Percentiles rank a stretch among this genome's conserved stretches.
Conservation (phyloP, 2,888 invertebrate genomes). For the Torymus auratus region DNA sequence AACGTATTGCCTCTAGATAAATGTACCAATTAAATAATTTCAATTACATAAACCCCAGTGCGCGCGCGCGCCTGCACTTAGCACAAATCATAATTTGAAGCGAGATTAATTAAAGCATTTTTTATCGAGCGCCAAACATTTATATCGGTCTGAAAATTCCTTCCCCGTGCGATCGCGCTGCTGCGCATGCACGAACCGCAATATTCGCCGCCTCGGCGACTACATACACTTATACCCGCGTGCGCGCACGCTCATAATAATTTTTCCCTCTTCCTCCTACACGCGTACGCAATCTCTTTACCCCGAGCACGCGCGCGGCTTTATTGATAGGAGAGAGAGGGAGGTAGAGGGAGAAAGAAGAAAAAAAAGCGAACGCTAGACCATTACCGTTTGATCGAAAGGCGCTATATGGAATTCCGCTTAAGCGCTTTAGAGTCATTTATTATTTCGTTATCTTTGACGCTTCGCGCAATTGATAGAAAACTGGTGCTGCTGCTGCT, state of each 20-base stretch:
- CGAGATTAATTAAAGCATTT: background rate
- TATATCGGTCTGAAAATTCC: constrained; percentile 1
- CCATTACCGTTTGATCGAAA: constrained; percentile 50
- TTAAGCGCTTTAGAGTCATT: constrained; percentile 51
- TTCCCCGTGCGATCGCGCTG: background rate
- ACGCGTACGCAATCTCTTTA: background rate
- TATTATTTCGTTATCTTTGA: constrained; percentile 55
- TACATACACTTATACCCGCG: no score
- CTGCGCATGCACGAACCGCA: background rate
- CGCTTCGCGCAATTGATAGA: constrained; percentile 55
- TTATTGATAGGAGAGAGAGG: no score
- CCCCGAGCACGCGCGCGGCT: no score
- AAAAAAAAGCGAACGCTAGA: constrained; percentile 36
- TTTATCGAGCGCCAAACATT: background rate
- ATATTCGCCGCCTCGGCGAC: no score
- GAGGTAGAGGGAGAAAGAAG: no score
- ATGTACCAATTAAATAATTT: constrained; percentile 11
- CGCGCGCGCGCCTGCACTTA: background rate
- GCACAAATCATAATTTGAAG: background rate
- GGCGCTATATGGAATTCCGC: constrained; percentile 52
- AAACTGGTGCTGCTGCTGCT: constrained; percentile 37
- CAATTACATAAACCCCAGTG: background rate
- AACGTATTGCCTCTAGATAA: background rate
- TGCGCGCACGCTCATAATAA: background rate
- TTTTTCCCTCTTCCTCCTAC: constrained; percentile 4